Evolutionary conservation across 1,140 invertebrate species (phyloP).

Genomic region (Hirudo medicinalis): DNA sequence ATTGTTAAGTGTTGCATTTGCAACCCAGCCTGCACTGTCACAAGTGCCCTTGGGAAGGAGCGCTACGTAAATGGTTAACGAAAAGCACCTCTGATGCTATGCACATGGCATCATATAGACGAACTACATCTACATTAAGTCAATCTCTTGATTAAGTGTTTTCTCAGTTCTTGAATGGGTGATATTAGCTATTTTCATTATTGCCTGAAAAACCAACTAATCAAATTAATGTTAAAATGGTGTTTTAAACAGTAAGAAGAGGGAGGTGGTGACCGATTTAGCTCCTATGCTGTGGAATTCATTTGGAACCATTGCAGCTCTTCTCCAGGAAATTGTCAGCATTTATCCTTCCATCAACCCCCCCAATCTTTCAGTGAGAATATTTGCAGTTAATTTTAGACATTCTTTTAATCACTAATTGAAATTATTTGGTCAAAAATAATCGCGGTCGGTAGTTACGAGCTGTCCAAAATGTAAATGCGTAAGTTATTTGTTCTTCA

Average conservation of each 20-base stretch:
- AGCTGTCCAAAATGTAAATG: background rate
- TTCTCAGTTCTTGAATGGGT: no score
- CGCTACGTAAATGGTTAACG: no score
- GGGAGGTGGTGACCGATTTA: constrained; percentile 87
- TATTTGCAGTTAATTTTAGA: background rate
- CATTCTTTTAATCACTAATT: background rate
- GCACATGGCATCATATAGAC: no score
- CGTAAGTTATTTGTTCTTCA: constrained; percentile 26
- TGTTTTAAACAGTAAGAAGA: constrained; percentile 64
- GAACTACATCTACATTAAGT: no score
- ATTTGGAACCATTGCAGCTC: constrained; percentile 88
- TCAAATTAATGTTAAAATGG: no score
- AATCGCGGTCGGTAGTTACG: background rate
- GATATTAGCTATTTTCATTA: no score
- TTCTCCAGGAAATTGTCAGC: constrained; percentile 80
- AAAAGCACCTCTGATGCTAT: no score
- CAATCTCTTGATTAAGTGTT: no score
- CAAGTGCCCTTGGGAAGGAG: no score
- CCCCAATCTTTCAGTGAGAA: constrained; percentile 66
- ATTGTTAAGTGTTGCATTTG: no score
- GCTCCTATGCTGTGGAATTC: constrained; percentile 97
- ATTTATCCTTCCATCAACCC: constrained; percentile 97
- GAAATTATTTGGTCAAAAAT: background rate
- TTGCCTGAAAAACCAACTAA: no score
- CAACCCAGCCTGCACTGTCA: no score